Evolutionary conservation across 2,888 invertebrate genomes (phyloP).

Genomic region (Eupithecia dodoneata): DNA sequence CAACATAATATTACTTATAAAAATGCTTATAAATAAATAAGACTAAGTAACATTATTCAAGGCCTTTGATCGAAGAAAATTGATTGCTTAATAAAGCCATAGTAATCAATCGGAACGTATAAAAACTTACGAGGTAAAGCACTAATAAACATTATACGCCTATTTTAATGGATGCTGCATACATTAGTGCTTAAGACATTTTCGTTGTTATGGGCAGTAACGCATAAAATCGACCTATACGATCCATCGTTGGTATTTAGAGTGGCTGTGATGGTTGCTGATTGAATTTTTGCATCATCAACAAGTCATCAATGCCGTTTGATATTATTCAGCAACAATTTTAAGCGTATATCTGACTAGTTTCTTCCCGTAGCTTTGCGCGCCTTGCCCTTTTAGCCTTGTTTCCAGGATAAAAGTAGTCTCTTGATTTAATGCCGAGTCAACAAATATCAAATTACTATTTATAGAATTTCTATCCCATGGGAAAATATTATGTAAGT

Average conservation of each 20-base stretch:
- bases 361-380: not conserved
- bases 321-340: not conserved
- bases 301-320: not conserved
- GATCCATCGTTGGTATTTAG: slow-evolving; percentile 16
- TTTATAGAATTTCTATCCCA: not conserved
- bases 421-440: not conserved
- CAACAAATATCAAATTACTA: not conserved
- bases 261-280: slow-evolving; percentile 2
- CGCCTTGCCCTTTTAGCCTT: not conserved
- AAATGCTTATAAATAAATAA: slow-evolving; percentile 1
- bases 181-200: slow-evolving; percentile 62
- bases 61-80: slow-evolving; percentile 13
- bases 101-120: slow-evolving; percentile 36
- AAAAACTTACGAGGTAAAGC: slow-evolving; percentile 41
- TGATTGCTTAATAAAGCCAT: slow-evolving; percentile 31
- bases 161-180: slow-evolving; percentile 59
- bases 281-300: not conserved
- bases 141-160: slow-evolving; percentile 57
- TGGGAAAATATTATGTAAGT: no score
- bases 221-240: slow-evolving; percentile 69
- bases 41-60: slow-evolving; percentile 6
- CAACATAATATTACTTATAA: not conserved
- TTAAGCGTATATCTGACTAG: not conserved
- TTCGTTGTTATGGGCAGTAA: slow-evolving; percentile 62
- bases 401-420: not conserved